Evolutionary conservation across 2,113 vertebrate genomes (phyloP).

Genomic region (Phyllopteryx taeniolatus): DNA sequence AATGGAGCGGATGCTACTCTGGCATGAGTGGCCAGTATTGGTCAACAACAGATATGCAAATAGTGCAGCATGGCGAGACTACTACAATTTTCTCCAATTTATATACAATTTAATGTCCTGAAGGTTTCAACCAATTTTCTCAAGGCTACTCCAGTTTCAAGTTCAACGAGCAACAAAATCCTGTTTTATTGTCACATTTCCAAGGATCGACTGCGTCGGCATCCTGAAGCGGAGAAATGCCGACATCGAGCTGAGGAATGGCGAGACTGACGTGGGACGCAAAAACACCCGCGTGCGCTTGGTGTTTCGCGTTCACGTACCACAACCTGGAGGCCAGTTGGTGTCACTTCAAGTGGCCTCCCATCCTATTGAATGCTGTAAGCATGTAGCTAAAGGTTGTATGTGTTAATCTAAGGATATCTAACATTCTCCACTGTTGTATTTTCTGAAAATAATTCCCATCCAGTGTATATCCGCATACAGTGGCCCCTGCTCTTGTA

Average conservation of each 20-base stretch:
- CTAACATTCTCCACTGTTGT: no score
- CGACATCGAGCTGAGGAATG: constrained; percentile 91
- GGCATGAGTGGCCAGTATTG: no score
- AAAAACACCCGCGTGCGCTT: constrained; percentile 94
- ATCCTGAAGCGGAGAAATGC: constrained; percentile 95
- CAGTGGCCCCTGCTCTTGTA: no score
- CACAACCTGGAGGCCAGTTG: constrained; percentile 78
- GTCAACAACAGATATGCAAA: no score
- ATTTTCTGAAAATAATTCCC: no score
- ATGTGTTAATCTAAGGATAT: no score
- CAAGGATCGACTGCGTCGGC: constrained; percentile 94
- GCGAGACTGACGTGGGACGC: constrained; percentile 92
- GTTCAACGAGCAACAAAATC: not conserved
- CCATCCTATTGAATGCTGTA: constrained; percentile 95
- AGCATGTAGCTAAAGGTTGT: constrained; percentile 49
- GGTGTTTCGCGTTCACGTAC: constrained; percentile 91
- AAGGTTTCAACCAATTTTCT: not conserved
- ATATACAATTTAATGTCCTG: not conserved
- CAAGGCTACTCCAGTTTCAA: no score
- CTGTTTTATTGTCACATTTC: not conserved
- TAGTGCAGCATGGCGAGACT: no score
- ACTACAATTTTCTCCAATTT: not conserved
- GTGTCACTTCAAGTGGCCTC: constrained; percentile 88
- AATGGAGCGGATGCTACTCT: no score
- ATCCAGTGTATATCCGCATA: no score